Conservation (phyloP, 2,888 invertebrate species). For the Melipona bicolor region DNA sequence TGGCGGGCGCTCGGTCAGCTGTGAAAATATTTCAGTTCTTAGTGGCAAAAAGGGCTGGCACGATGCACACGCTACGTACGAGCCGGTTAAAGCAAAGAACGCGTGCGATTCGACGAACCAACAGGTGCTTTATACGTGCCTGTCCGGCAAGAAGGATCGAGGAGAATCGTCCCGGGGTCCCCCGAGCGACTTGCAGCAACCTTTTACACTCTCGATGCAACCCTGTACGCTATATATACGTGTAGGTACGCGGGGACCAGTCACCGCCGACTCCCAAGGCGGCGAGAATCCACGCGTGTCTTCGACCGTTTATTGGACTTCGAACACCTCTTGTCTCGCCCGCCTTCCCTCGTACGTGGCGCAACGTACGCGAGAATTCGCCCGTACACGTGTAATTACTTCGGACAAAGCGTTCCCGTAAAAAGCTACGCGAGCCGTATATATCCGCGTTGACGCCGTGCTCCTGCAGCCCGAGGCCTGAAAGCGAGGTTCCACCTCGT, state of each 20-base stretch:
- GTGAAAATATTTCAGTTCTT: slow-evolving; percentile 74
- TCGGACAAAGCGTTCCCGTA: slow-evolving; percentile 62
- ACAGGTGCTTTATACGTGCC: slow-evolving; percentile 75
- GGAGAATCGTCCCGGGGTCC: slow-evolving; percentile 70
- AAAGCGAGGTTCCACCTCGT: slow-evolving; percentile 9
- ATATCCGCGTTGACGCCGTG: slow-evolving; percentile 28
- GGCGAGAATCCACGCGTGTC: slow-evolving; percentile 69
- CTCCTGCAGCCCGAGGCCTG: slow-evolving; percentile 1
- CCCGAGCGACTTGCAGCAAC: slow-evolving; percentile 63
- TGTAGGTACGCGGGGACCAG: slow-evolving; percentile 45
- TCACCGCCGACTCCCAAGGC: slow-evolving; percentile 55
- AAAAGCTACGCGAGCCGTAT: slow-evolving; percentile 58
- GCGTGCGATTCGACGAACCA: slow-evolving; percentile 72
- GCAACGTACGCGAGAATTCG: slow-evolving; percentile 56
- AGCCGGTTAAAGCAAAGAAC: slow-evolving; percentile 68
- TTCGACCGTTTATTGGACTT: slow-evolving; percentile 66
- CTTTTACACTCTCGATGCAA: slow-evolving; percentile 59
- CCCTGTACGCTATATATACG: slow-evolving; percentile 30
- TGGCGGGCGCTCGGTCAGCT: slow-evolving; percentile 67
- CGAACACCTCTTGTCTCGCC: slow-evolving; percentile 65
- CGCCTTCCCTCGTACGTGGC: slow-evolving; percentile 39
- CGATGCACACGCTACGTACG: slow-evolving; percentile 67
- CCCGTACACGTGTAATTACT: slow-evolving; percentile 65
- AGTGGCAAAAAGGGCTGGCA: slow-evolving; percentile 68
- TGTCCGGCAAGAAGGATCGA: slow-evolving; percentile 70